A percentile compares a stretch with the other conserved stretches of the same genome.
Evolutionary conservation across 2,888 invertebrate species (phyloP).

Genomic region (Oegoconia quadripuncta): DNA sequence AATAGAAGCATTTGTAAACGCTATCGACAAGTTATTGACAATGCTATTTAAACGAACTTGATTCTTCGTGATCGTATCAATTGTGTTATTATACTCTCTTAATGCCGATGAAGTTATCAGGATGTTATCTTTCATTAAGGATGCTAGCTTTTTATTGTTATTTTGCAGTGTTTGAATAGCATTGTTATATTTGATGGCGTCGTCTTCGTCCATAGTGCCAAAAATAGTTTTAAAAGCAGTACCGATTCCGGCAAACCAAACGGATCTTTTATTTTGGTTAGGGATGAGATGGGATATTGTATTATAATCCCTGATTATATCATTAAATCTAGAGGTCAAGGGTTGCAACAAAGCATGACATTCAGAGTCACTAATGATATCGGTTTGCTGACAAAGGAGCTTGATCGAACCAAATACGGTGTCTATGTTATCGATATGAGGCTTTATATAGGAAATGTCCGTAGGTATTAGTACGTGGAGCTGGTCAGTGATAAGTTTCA

Average conservation of each 20-base stretch:
- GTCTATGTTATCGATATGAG: too few relatives aligned
- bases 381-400: constrained; percentile 14
- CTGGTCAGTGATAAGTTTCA: constrained; percentile 16
- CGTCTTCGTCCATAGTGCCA: constrained; percentile 5
- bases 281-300: constrained; percentile 21
- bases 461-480: constrained; percentile 17
- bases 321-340: constrained; percentile 6
- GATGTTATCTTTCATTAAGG: neutral
- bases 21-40: too few relatives aligned
- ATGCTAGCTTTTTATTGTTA: neutral
- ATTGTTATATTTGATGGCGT: constrained; percentile 1
- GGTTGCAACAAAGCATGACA: constrained; percentile 3
- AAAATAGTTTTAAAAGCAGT: constrained; percentile 17
- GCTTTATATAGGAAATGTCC: constrained; percentile 21
- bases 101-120: neutral
- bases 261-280: constrained; percentile 15
- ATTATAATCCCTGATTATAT: constrained; percentile 15
- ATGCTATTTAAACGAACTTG: neutral
- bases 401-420: constrained; percentile 13
- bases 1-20: too few relatives aligned
- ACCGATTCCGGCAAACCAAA: constrained; percentile 25
- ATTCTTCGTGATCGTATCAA: too few relatives aligned
- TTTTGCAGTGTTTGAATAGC: neutral
- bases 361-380: constrained; percentile 1
- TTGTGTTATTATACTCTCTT: too few relatives aligned